A percentile compares a stretch with the other conserved stretches of the same genome.
Conservation (phyloP, 2,888 invertebrate genomes). For the Epirrhoe tristata region DNA sequence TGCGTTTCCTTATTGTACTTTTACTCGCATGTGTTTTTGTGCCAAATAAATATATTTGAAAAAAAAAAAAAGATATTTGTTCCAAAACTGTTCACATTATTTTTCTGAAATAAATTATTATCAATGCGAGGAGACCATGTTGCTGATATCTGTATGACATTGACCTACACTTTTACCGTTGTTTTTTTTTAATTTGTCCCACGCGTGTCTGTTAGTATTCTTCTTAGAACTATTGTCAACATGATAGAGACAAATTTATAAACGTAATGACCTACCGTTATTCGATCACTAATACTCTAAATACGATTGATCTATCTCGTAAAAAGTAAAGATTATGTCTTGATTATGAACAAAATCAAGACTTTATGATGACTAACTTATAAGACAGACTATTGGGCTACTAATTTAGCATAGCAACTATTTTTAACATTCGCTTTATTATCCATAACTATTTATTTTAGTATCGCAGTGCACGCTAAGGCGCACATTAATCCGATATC, state of each 20-base stretch:
- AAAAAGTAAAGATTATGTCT: no score
- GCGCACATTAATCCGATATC: background rate
- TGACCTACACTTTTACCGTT: slow-evolving; percentile 12
- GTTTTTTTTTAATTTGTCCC: slow-evolving; percentile 10
- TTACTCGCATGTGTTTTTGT: no score
- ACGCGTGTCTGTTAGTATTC: slow-evolving; percentile 6
- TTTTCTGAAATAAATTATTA: background rate
- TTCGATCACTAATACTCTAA: background rate
- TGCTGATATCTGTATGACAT: slow-evolving; percentile 16
- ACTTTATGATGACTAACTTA: no score
- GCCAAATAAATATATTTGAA: no score
- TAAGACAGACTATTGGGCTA: background rate
- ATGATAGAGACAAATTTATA: background rate
- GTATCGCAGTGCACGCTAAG: background rate
- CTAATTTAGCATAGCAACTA: background rate
- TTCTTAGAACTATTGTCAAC: background rate
- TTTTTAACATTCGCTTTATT: background rate
- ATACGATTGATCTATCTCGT: background rate
- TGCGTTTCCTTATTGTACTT: no score
- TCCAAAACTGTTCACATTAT: background rate
- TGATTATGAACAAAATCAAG: no score
- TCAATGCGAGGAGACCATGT: slow-evolving; percentile 3
- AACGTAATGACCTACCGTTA: background rate
- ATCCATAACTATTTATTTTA: slow-evolving; percentile 1
- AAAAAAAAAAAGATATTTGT: no score